Base-by-base conservation (phyloP, 1,140 invertebrate species). In the Trichonephila inaurata region DNA sequence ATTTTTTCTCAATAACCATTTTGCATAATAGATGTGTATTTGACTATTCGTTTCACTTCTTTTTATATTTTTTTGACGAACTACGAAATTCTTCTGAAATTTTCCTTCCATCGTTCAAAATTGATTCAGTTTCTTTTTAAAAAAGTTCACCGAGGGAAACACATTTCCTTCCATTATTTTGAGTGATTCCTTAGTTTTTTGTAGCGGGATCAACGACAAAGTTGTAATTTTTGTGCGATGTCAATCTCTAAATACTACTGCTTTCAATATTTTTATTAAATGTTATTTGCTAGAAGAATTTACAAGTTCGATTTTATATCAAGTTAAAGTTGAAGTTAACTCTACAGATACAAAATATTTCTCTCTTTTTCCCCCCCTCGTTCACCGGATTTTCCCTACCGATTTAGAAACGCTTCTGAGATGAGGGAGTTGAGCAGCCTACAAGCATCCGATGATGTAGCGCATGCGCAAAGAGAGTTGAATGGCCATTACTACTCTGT, bases 401-500 rank as follows among this genome's bases (percentile, higher is more conserved):
- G 24, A 40, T 28, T 77, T 77, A 77, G 28, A 77, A 28, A 40
- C 72, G 72, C 72, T 77, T 77, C 72, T 28, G 72, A 77, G 72
- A 77, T 77, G 72, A 77, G 72, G 28, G 72, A 77, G 33, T 77
- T 77, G 28, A 77, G 72, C 72, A 77, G 28, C 72, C 72, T 77
- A 77, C 72, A 77, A 28, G 72, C 72, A 77, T 77, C 72, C 72
- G 69, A 77, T 77, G 33, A 77, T 77, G 69, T 77, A 33, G 72
- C 90, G 90, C 90, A 92, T 83, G 90, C 90, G 90, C 33, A 85
- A 10, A 66, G n/a, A n/a, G 58, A 61, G 24, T 62, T 64, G 58
- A 82, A 81, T 64, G 72, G 90, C 90, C 81, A 92, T 92, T 81
- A 69, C 72, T 92, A 44, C 58, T 28, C 28, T 83, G 77, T 92